Percentiles rank a stretch among this genome's conserved stretches.
phyloP scores from a whole-genome alignment of 2,113 vertebrate species.

The Rhodinocichla rosea region DNA sequence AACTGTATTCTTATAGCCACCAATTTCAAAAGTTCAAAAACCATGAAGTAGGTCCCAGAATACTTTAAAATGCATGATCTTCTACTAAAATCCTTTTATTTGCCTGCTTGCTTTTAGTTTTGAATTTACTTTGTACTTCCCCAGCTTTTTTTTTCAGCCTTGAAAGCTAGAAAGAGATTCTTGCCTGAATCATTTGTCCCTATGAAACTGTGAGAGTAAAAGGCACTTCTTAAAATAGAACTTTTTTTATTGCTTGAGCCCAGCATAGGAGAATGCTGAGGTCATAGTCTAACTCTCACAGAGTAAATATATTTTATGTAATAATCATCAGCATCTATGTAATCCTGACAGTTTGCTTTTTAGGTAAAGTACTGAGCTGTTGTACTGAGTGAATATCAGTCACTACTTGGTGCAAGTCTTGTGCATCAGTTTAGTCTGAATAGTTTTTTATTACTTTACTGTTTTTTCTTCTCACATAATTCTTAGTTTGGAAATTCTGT shows the following conservation, averaged over 20 bases:
- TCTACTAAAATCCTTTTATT: not conserved
- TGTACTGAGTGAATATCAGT: not conserved
- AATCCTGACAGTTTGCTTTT: not conserved
- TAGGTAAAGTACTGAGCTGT: not conserved
- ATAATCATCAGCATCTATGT: not conserved
- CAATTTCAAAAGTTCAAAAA: not conserved
- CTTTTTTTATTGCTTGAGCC: not conserved
- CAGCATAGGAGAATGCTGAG: not conserved
- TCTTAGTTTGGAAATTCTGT: constrained; percentile 44
- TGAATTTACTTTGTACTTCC: not conserved
- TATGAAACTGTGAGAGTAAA: not conserved
- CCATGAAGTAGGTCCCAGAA: not conserved
- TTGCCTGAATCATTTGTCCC: not conserved
- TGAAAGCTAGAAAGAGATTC: not conserved
- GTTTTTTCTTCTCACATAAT: constrained; percentile 7
- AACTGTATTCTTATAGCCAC: not conserved
- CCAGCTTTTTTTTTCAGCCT: not conserved
- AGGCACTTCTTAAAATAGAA: constrained; percentile 21
- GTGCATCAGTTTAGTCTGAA: not conserved
- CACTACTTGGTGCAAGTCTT: not conserved
- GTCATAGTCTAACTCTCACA: not conserved
- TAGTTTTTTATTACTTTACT: constrained; percentile 17
- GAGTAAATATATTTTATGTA: not conserved
- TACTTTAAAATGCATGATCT: not conserved
- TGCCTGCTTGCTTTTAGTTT: not conserved